Percentiles rank a stretch among this genome's conserved stretches.
These are phyloP conservation scores for Eclectus roratus DNA, from an alignment of 2,113 vertebrate genomes.

Conservation along the genomic window DNA sequence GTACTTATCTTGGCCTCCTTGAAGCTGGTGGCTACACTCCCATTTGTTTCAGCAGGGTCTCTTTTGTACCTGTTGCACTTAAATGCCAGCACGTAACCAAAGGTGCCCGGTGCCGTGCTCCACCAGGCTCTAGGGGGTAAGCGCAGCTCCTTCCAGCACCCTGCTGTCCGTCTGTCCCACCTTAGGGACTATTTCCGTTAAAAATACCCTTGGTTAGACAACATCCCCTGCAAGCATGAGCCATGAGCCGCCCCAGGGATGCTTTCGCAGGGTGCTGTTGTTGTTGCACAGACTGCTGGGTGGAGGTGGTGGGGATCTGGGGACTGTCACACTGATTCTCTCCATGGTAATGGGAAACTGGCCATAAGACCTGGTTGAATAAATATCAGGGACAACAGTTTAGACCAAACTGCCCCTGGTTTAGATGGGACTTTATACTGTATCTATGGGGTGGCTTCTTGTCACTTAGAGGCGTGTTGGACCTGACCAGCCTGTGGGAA, in stretches of 20 bases:
- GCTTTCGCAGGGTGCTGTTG: rapidly evolving
- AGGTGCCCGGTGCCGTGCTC: rapidly evolving
- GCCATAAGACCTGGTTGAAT: not conserved
- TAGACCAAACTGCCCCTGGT: rapidly evolving
- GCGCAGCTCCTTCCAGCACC: not conserved
- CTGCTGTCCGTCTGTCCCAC: rapidly evolving
- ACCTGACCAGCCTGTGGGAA: rapidly evolving
- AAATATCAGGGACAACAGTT: not conserved
- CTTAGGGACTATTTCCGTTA: not conserved
- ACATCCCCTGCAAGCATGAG: rapidly evolving
- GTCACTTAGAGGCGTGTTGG: not conserved
- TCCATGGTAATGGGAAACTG: not conserved
- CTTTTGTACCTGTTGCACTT: not conserved
- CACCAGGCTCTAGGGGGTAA: rapidly evolving
- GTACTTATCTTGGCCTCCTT: not conserved
- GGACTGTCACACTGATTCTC: not conserved
- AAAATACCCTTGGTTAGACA: not conserved
- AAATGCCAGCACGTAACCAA: not conserved
- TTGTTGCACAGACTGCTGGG: not conserved
- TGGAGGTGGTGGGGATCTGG: rapidly evolving
- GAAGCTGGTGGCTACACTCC: not conserved
- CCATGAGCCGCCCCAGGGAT: rapidly evolving
- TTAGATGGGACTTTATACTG: not conserved
- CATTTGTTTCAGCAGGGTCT: not conserved
- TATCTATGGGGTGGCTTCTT: not conserved